phyloP scores from a whole-genome alignment of 2,797 vertebrate species.

The Rousettus madagascariensis region DNA sequence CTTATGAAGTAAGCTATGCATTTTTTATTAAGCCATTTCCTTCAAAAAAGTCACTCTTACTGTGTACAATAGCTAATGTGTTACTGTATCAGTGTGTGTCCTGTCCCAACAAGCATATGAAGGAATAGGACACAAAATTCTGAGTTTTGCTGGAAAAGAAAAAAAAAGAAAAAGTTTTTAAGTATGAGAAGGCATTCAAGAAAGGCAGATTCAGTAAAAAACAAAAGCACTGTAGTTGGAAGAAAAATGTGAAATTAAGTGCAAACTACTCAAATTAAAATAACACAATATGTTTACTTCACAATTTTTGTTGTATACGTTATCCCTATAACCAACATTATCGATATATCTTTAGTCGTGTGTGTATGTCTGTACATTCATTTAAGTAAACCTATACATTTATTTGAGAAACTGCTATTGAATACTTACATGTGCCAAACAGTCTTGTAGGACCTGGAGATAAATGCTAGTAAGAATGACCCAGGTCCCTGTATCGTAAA shows the following conservation, averaged over 20 bases:
- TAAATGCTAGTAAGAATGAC: not conserved
- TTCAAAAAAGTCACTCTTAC: slow-evolving; percentile 20
- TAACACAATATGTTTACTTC: not conserved
- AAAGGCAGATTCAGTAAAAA: not conserved
- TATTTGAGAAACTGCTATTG: not conserved
- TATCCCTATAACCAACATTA: not conserved
- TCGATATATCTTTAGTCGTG: not conserved
- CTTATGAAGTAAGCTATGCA: not conserved
- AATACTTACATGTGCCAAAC: not conserved
- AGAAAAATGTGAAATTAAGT: not conserved
- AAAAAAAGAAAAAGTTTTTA: not conserved
- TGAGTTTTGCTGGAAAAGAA: not conserved
- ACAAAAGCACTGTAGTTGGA: not conserved
- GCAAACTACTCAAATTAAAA: not conserved
- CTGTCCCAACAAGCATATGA: not conserved
- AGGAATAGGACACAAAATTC: not conserved
- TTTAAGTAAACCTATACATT: not conserved
- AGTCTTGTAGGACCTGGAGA: not conserved
- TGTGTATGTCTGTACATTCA: not conserved
- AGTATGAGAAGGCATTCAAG: not conserved
- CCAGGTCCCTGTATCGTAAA: not conserved
- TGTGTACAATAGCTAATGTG: not conserved
- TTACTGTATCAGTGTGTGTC: not conserved
- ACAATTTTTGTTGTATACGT: not conserved
- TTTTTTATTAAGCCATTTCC: not conserved